phyloP scores from a whole-genome alignment of 2,113 vertebrate genomes.

The Cisticola juncidis region DNA sequence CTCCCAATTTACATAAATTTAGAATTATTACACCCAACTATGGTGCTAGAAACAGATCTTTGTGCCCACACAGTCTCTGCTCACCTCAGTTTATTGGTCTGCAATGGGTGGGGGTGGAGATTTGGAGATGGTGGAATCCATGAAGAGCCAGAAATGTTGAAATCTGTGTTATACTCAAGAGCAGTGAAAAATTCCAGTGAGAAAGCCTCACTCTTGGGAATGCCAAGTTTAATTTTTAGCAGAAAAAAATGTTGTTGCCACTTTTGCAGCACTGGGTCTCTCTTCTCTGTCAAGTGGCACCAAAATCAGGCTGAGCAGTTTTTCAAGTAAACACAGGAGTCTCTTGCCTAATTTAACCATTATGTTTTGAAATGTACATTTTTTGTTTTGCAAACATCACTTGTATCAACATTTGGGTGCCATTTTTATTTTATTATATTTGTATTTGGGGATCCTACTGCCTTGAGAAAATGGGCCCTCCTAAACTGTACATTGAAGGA shows the following conservation, averaged over 20 bases:
- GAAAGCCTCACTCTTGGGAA: neutral
- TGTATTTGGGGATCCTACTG: neutral
- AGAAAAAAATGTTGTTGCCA: neutral
- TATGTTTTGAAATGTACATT: neutral
- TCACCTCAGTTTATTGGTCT: neutral
- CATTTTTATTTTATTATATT: neutral
- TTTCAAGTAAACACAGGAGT: fast-evolving
- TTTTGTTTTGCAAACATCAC: neutral
- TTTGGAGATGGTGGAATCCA: neutral
- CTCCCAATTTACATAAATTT: neutral
- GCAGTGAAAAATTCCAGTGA: neutral
- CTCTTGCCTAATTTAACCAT: neutral
- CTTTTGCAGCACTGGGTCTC: neutral
- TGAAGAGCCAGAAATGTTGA: neutral
- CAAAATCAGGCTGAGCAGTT: neutral
- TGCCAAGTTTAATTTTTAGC: neutral
- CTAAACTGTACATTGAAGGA: neutral
- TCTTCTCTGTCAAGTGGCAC: neutral
- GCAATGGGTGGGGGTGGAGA: neutral
- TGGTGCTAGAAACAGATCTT: neutral
- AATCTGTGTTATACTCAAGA: fast-evolving
- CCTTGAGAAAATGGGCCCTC: neutral
- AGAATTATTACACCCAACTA: neutral
- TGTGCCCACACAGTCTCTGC: neutral
- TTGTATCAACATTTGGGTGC: neutral